These are phyloP conservation scores for Cataglyphis livida DNA, from an alignment of 2,888 invertebrate genomes.

Conservation along the genomic window DNA sequence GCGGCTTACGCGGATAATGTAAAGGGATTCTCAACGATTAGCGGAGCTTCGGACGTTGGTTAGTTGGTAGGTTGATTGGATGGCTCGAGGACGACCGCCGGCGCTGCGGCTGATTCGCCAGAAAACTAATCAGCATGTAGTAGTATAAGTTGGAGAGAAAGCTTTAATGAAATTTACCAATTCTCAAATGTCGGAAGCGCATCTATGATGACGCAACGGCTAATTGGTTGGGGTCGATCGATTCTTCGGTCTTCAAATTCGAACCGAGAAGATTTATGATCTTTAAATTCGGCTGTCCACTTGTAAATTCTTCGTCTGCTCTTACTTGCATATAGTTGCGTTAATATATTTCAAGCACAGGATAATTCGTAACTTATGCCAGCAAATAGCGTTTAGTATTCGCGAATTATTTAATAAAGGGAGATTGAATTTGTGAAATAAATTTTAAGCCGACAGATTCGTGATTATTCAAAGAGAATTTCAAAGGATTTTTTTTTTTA, in stretches of 20 bases:
- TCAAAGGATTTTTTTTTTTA: neutral
- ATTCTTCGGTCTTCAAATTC: neutral
- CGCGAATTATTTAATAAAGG: neutral
- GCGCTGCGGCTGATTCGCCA: slow-evolving; percentile 51
- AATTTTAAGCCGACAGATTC: slow-evolving; percentile 9
- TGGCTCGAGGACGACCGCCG: neutral
- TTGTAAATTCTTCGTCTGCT: slow-evolving; percentile 2
- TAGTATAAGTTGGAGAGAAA: slow-evolving; percentile 20
- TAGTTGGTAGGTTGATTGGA: slow-evolving; percentile 5
- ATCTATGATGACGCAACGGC: neutral
- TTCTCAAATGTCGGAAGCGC: slow-evolving; percentile 1
- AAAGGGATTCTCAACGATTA: slow-evolving; percentile 21
- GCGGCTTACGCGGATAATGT: slow-evolving; percentile 45
- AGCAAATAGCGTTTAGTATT: neutral
- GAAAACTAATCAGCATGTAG: slow-evolving; percentile 69
- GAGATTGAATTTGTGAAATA: neutral
- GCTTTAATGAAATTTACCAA: slow-evolving; percentile 66
- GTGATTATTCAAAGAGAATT: neutral
- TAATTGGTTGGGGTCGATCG: neutral
- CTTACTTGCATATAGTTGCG: slow-evolving; percentile 20
- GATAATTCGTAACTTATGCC: neutral
- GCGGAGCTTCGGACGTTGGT: slow-evolving; percentile 17
- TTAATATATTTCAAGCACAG: neutral
- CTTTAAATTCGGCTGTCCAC: neutral
- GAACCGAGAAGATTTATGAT: too few relatives aligned